These are phyloP conservation scores for Ophiodon elongatus DNA, from an alignment of 2,113 vertebrate species.

Conservation along the genomic window DNA sequence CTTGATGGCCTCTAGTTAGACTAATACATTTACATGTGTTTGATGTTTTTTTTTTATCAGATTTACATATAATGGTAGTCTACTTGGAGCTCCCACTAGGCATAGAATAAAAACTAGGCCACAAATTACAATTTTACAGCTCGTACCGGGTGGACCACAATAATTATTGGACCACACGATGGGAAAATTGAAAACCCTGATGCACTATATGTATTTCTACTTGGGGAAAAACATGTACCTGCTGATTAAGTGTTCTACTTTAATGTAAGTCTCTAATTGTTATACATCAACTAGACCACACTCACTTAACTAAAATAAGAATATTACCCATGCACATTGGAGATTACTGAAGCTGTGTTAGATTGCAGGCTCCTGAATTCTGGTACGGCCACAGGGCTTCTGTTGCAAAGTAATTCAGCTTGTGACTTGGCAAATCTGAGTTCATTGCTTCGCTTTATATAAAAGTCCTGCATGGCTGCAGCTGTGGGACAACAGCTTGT, in stretches of 20 bases:
- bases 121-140: not conserved
- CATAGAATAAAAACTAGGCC: conserved; percentile 13
- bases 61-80: conserved; percentile 20
- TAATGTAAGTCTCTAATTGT: not conserved
- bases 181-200: not conserved
- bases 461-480: conserved; percentile 37
- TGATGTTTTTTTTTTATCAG: conserved; percentile 5
- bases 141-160: not conserved
- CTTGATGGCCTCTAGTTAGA: not conserved
- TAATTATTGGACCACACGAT: not conserved
- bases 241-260: not conserved
- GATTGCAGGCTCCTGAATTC: conserved; percentile 9
- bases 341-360: conserved; percentile 35
- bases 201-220: not conserved
- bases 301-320: conserved; percentile 6
- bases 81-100: conserved; percentile 13
- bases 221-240: not conserved
- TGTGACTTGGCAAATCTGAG: conserved; percentile 58
- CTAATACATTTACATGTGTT: conserved; percentile 24
- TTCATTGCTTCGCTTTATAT: conserved; percentile 47
- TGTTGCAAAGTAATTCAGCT: conserved; percentile 54
- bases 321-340: not conserved
- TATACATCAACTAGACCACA: not conserved
- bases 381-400: conserved; percentile 31
- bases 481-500: conserved; percentile 39